These are phyloP conservation scores for Mesaphorura yosii DNA, from an alignment of 1,140 invertebrate species.

Conservation along the genomic window DNA sequence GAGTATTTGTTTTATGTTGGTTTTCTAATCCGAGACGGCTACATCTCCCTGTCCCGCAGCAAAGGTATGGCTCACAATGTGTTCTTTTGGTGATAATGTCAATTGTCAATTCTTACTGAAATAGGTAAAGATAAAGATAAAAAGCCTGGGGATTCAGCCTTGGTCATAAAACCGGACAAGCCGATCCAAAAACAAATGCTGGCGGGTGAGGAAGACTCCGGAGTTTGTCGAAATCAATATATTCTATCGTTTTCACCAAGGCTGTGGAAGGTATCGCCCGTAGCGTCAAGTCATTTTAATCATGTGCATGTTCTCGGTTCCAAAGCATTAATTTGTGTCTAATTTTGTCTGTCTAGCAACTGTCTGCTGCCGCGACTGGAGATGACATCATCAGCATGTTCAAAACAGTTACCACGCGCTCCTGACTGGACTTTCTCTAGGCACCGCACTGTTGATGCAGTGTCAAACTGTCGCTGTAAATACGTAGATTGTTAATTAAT, in stretches of 20 bases:
- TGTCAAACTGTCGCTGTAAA: no score
- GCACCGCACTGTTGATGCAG: no score
- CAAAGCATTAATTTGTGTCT: no score
- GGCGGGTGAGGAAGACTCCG: not conserved
- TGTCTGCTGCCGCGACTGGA: no score
- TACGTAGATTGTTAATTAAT: no score
- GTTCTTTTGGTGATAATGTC: not conserved
- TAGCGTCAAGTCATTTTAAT: no score
- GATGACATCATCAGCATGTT: no score
- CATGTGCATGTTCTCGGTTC: no score
- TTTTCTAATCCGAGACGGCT: constrained; percentile 16
- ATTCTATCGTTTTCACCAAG: constrained; percentile 6
- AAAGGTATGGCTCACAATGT: constrained; percentile 2
- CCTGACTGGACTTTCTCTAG: no score
- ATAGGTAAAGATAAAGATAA: not conserved
- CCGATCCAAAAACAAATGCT: not conserved
- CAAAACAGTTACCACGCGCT: no score
- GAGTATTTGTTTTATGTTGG: constrained; percentile 13
- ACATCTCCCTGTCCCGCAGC: constrained; percentile 1
- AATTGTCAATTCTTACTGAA: not conserved
- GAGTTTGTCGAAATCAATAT: not conserved
- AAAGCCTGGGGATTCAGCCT: not conserved
- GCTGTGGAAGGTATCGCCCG: constrained; percentile 7
- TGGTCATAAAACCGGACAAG: not conserved
- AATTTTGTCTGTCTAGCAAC: no score